Percentiles rank a stretch among this genome's conserved stretches.
These are phyloP conservation scores for Podabrus alpinus DNA, from an alignment of 2,888 invertebrate species.

Conservation along the genomic window DNA sequence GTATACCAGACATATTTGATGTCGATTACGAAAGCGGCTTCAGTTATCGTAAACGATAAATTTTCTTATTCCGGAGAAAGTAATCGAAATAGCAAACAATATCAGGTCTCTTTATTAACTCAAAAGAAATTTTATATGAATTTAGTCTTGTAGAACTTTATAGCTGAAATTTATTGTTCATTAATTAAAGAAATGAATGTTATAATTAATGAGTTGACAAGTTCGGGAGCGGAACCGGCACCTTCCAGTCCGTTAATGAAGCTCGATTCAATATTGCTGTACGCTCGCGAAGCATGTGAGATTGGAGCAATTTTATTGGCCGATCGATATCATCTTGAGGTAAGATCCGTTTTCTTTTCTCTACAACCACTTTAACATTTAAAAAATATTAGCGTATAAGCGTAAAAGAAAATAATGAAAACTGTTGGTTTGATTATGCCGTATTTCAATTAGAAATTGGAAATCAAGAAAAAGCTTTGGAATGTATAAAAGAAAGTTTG, in stretches of 20 bases:
- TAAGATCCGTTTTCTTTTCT: slow-evolving; percentile 18
- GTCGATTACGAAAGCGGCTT: slow-evolving; percentile 42
- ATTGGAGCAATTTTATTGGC: slow-evolving; percentile 43
- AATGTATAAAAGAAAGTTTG: slow-evolving; percentile 49
- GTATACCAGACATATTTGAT: slow-evolving; percentile 43
- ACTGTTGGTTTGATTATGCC: slow-evolving; percentile 52
- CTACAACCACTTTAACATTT: neutral
- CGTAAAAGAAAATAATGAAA: slow-evolving; percentile 33
- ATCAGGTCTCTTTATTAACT: slow-evolving; percentile 29
- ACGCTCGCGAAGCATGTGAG: slow-evolving; percentile 51
- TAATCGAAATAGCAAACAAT: slow-evolving; percentile 31
- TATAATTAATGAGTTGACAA: slow-evolving; percentile 41
- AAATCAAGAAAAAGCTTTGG: slow-evolving; percentile 45
- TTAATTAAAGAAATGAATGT: slow-evolving; percentile 46
- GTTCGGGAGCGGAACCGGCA: slow-evolving; percentile 20
- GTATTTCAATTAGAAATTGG: slow-evolving; percentile 45
- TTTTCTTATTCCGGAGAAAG: slow-evolving; percentile 32
- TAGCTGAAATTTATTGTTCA: slow-evolving; percentile 38
- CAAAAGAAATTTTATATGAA: neutral
- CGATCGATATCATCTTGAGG: slow-evolving; percentile 48
- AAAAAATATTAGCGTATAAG: slow-evolving; percentile 39
- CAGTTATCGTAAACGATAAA: slow-evolving; percentile 39
- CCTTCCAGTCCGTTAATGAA: slow-evolving; percentile 3
- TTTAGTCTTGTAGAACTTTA: slow-evolving; percentile 10
- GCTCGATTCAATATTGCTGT: slow-evolving; percentile 38